These are phyloP conservation scores for Ophion ellenae DNA, from an alignment of 2,888 invertebrate genomes.

Conservation along the genomic window DNA sequence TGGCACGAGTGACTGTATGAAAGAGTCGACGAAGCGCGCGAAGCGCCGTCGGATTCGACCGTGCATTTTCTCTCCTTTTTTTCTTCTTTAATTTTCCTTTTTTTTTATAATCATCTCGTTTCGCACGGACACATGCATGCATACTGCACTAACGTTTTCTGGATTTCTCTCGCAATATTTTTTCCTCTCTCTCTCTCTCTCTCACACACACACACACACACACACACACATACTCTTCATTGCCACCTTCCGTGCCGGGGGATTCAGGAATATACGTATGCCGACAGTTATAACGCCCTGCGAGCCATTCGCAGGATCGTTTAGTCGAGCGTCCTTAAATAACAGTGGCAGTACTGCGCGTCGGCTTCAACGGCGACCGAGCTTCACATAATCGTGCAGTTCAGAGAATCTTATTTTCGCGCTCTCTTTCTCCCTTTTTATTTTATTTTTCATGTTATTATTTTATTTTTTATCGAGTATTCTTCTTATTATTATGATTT, in stretches of 20 bases:
- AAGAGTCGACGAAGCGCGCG: constrained; percentile 55
- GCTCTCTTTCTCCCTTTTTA: constrained; percentile 3
- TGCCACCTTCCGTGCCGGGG: constrained; percentile 20
- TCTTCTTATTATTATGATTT: too few relatives aligned
- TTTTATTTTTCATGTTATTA: too few relatives aligned
- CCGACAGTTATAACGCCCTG: constrained; percentile 77
- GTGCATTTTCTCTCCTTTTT: constrained; percentile 34
- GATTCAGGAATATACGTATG: constrained; percentile 65
- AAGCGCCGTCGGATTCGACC: constrained; percentile 41
- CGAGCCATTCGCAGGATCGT: constrained; percentile 78
- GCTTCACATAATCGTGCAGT: constrained; percentile 17
- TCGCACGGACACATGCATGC: constrained; percentile 20
- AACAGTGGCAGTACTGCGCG: constrained; percentile 67
- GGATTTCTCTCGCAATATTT: constrained; percentile 50
- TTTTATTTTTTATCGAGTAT: too few relatives aligned
- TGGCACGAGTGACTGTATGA: constrained; percentile 24
- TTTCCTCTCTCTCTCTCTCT: constrained; percentile 41
- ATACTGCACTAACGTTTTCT: constrained; percentile 36
- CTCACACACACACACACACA: not conserved
- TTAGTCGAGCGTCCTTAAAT: constrained; percentile 77
- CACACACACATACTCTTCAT: not conserved
- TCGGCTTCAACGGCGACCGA: constrained; percentile 36
- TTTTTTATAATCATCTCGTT: constrained; percentile 47
- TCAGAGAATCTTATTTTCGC: constrained; percentile 10
- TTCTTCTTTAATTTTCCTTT: constrained; percentile 12